phyloP scores from a whole-genome alignment of 2,113 vertebrate species.

The Mionectes macconnelli region DNA sequence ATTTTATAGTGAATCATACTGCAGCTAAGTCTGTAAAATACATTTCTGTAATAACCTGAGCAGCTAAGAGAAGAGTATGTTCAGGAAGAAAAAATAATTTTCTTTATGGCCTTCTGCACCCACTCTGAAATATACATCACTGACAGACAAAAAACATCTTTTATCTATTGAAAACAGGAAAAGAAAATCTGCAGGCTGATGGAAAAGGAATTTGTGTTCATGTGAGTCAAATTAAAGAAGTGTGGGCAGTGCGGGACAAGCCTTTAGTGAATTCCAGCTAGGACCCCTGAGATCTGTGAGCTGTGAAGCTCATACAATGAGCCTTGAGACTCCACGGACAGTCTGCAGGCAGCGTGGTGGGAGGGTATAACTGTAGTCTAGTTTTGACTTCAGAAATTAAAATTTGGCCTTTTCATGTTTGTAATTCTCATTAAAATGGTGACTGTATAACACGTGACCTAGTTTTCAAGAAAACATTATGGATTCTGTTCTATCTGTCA shows the following conservation, averaged over 20 bases:
- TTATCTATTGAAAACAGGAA: neutral
- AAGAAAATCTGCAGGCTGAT: neutral
- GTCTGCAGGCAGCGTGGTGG: neutral
- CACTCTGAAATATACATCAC: neutral
- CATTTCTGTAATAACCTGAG: neutral
- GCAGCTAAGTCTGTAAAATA: neutral
- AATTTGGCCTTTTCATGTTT: neutral
- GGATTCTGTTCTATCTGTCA: slow-evolving; percentile 27
- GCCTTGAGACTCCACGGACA: neutral
- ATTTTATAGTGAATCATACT: neutral
- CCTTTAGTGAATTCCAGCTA: neutral
- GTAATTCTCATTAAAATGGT: neutral
- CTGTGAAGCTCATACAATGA: neutral
- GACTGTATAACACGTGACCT: neutral
- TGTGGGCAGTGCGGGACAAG: neutral
- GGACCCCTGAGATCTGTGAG: neutral
- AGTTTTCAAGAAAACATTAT: neutral
- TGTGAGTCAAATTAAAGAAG: neutral
- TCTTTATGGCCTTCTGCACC: neutral
- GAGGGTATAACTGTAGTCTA: neutral
- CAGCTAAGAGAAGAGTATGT: neutral
- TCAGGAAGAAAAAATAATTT: neutral
- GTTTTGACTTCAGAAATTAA: neutral
- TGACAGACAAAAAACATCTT: neutral
- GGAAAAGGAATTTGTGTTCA: neutral